Evolutionary conservation across 1,140 invertebrate species (phyloP).

Genomic region (Choristoneura fumiferana): DNA sequence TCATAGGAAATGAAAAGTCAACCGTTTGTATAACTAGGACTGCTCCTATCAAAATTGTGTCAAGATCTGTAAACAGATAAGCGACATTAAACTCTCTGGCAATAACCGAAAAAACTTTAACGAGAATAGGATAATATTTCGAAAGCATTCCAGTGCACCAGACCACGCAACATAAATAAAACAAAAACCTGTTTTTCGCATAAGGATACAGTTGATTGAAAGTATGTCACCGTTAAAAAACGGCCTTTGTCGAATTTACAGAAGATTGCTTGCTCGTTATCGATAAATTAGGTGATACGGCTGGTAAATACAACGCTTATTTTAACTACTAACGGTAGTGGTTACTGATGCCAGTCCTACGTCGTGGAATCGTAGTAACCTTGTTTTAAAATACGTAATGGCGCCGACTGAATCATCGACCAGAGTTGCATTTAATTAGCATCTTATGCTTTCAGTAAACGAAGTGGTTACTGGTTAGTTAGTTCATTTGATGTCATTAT

Average conservation of each 20-base stretch:
- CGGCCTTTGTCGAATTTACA: slow-evolving; percentile 1
- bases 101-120: background rate
- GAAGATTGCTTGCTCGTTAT: slow-evolving; percentile 5
- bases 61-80: slow-evolving; percentile 71
- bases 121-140: background rate
- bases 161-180: background rate
- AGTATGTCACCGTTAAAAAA: background rate
- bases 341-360: slow-evolving; percentile 7
- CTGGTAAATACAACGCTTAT: background rate
- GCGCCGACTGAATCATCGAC: slow-evolving; percentile 11
- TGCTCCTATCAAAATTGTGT: slow-evolving; percentile 60
- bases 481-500: too few species aligned
- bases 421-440: slow-evolving; percentile 3
- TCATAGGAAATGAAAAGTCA: slow-evolving; percentile 24
- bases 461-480: too few species aligned
- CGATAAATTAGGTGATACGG: slow-evolving; percentile 5
- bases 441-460: background rate
- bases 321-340: slow-evolving; percentile 1
- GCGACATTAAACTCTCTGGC: background rate
- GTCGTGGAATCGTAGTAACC: slow-evolving; percentile 9
- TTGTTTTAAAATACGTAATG: slow-evolving; percentile 2
- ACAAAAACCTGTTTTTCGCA: slow-evolving; percentile 8
- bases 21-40: slow-evolving; percentile 41
- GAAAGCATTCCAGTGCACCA: background rate
- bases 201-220: background rate